Base-by-base conservation (phyloP, 2,113 vertebrate species). In the Crotalus helleri region DNA sequence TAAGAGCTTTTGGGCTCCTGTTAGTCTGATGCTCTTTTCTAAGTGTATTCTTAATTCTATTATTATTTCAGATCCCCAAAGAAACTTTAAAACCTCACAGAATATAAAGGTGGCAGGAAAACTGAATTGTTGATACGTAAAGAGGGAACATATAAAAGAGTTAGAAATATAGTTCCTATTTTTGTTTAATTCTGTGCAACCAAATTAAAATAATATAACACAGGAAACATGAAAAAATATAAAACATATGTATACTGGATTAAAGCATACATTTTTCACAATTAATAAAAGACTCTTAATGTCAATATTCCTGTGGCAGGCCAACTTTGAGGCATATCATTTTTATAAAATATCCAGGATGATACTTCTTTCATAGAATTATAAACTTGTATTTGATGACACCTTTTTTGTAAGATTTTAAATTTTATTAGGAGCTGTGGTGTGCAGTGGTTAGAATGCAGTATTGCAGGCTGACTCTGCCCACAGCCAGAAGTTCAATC, bases 21-120 rank as follows among this genome's bases (percentile, higher is more conserved):
- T 44, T 59, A 92, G 44, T 58, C 26, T 5, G 13, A 55, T 29
- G 33, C 23, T n/a, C 17, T 5, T 49, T 64, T 90, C 17, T 85
- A 90, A 85, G 85, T 53, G 54, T 39, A 64, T 19, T 85, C 49
- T 92, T 85, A 64, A 46, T 90, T 90, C 69, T 57, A 85, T 90
- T 92, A 92, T 92, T 69, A 92, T 21, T 89, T 90, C 51, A 61
- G 54, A 33, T 85, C 29, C 6, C 88, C 3, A 93, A 58, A 89
- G 44, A 85, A 33, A 87, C 15, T 92, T 51, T 19, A 53, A 53
- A 92, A 64, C 53, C 15, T 61, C 23, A 12, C 49, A 64, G 23
- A 26, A 49, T 46, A 81, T 7, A 92, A 58, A 88, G 5, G 64
- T 10, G n/a, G n/a, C 57, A 88, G 11, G 19, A 87, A 87, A 19